Conservation (phyloP, 2,888 invertebrate species). For the Microctonus hyperodae region DNA sequence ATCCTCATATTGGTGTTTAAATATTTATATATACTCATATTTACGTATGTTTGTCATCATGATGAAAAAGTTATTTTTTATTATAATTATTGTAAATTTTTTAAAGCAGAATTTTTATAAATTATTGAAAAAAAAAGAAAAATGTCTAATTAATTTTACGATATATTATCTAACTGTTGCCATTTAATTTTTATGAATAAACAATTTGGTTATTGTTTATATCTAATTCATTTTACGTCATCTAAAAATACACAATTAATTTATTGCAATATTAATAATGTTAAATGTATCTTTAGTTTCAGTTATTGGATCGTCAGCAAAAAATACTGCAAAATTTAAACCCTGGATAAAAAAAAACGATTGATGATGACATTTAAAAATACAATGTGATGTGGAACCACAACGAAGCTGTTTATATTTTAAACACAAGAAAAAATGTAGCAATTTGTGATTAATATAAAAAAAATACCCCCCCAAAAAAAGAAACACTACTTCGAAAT, state of each 20-base stretch:
- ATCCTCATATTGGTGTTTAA: slow-evolving; percentile 24
- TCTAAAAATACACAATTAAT: background rate
- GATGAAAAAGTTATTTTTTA: background rate
- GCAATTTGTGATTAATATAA: slow-evolving; percentile 36
- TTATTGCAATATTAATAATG: background rate
- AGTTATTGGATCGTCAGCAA: slow-evolving; percentile 43
- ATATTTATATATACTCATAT: background rate
- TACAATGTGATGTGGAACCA: slow-evolving; percentile 52
- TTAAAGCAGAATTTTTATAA: background rate
- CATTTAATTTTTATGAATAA: background rate
- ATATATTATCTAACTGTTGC: background rate
- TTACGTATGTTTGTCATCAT: background rate
- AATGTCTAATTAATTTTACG: background rate
- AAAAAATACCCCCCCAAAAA: slow-evolving; percentile 11
- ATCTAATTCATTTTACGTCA: background rate
- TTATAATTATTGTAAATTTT: background rate
- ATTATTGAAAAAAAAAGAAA: background rate
- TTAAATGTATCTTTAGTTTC: slow-evolving; percentile 23
- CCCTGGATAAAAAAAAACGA: slow-evolving; percentile 29
- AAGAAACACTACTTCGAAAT: slow-evolving; percentile 34
- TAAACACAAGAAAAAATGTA: no score
- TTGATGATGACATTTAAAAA: slow-evolving; percentile 46
- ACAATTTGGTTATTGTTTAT: background rate
- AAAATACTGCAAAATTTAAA: slow-evolving; percentile 39
- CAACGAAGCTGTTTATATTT: slow-evolving; percentile 51